phyloP scores from a whole-genome alignment of 2,797 vertebrate species.

The Hipposideros larvatus region DNA sequence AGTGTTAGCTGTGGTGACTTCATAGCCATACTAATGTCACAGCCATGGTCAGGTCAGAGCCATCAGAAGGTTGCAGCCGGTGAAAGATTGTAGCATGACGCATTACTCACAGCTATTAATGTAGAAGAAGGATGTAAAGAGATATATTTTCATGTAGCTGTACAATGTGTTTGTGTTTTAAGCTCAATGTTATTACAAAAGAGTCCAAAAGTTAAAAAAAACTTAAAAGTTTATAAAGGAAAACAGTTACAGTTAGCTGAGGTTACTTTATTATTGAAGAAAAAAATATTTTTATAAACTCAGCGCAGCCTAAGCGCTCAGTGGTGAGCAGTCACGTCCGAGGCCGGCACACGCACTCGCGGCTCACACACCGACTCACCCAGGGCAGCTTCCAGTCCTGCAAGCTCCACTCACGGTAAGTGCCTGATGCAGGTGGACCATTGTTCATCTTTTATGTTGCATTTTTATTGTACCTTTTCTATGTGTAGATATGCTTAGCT shows the following conservation, averaged over 20 bases:
- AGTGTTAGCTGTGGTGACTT: neutral
- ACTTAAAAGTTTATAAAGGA: neutral
- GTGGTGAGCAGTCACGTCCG: neutral
- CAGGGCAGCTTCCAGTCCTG: no score
- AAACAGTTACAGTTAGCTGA: neutral
- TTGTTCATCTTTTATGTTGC: neutral
- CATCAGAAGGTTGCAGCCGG: neutral
- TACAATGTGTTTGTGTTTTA: neutral
- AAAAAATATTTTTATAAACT: neutral
- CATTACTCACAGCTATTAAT: neutral
- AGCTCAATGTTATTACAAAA: neutral
- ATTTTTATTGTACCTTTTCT: neutral
- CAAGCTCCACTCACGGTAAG: neutral
- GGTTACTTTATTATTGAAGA: neutral
- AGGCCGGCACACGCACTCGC: neutral
- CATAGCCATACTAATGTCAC: rapidly evolving
- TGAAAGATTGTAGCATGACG: no score
- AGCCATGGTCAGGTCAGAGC: neutral
- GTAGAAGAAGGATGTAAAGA: neutral
- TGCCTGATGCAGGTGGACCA: neutral
- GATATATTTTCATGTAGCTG: neutral
- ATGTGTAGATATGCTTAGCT: neutral
- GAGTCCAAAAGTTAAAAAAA: neutral
- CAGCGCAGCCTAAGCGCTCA: no score
- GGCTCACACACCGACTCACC: neutral